These are phyloP conservation scores for Drosophila insularis DNA, from an alignment of 1,140 invertebrate species.

Conservation along the genomic window DNA sequence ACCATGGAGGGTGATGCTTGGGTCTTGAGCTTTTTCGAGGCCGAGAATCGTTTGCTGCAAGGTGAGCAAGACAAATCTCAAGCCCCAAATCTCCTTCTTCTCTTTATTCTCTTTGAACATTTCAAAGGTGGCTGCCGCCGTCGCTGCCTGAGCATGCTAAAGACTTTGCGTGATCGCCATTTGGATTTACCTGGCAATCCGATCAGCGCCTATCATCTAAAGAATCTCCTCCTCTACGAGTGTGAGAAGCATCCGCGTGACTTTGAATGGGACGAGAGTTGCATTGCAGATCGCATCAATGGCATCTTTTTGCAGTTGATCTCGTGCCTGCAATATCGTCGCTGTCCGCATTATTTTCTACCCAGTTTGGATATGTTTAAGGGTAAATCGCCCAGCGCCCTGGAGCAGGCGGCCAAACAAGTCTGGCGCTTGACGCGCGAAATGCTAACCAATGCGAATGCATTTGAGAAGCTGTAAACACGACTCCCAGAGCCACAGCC, in stretches of 20 bases:
- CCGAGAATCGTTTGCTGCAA: constrained; percentile 92
- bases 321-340: constrained; percentile 95
- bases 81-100: neutral
- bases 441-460: constrained; percentile 93
- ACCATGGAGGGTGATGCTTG: constrained; percentile 98
- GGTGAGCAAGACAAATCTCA: constrained; percentile 82
- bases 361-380: constrained; percentile 94
- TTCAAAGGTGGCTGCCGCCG: constrained; percentile 86
- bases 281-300: constrained; percentile 94
- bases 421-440: constrained; percentile 95
- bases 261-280: constrained; percentile 95
- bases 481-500: neutral
- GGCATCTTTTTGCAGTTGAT: constrained; percentile 96
- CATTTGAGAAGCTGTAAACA: constrained; percentile 92
- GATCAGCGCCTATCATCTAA: constrained; percentile 93
- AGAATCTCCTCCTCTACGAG: constrained; percentile 95
- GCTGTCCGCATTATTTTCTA: constrained; percentile 96
- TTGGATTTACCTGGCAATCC: constrained; percentile 94
- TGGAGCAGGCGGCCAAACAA: constrained; percentile 96
- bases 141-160: constrained; percentile 93
- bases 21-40: constrained; percentile 94
- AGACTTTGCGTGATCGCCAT: constrained; percentile 94
- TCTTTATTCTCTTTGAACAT: neutral
- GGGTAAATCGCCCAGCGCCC: constrained; percentile 91
- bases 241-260: constrained; percentile 97